phyloP scores from a whole-genome alignment of 1,140 invertebrate species.

The Macrobrachium nipponense region DNA sequence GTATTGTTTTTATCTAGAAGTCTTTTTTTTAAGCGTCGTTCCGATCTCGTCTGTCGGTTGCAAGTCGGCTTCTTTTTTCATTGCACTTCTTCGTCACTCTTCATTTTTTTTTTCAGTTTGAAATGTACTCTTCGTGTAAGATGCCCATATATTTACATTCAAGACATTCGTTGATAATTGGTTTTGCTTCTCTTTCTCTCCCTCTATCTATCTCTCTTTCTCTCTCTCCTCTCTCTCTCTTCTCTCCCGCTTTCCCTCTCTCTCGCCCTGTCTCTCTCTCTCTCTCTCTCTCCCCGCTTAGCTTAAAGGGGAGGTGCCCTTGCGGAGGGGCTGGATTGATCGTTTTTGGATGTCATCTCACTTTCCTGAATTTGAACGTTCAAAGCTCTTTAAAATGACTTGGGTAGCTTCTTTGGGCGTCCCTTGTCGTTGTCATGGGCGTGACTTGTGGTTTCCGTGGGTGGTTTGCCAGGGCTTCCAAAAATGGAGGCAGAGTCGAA shows the following conservation, averaged over 20 bases:
- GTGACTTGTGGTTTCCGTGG: background rate
- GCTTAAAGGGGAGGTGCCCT: constrained; percentile 41
- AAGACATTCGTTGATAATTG: too few relatives aligned
- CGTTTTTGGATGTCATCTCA: constrained; percentile 26
- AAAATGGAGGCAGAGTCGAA: too few relatives aligned
- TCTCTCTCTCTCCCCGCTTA: constrained; percentile 1
- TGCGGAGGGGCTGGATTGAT: constrained; percentile 41
- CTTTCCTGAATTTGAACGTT: constrained; percentile 16
- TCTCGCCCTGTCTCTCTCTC: constrained; percentile 18
- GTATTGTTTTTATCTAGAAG: too few relatives aligned
- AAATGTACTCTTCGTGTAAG: too few relatives aligned
- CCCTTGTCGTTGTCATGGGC: background rate
- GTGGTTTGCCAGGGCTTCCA: background rate
- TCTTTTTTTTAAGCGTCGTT: too few relatives aligned
- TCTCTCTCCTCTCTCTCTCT: constrained; percentile 25
- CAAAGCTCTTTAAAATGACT: background rate
- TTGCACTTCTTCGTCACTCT: too few relatives aligned
- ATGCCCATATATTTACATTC: too few relatives aligned
- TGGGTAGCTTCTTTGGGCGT: background rate
- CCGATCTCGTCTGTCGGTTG: too few relatives aligned
- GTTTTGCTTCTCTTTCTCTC: background rate
- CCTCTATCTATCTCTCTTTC: constrained; percentile 38
- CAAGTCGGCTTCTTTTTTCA: too few relatives aligned
- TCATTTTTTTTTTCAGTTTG: too few relatives aligned
- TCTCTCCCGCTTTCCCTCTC: constrained; percentile 26